Conservation (phyloP, 1,140 invertebrate genomes). For the Zaprionus kolodkinae region DNA sequence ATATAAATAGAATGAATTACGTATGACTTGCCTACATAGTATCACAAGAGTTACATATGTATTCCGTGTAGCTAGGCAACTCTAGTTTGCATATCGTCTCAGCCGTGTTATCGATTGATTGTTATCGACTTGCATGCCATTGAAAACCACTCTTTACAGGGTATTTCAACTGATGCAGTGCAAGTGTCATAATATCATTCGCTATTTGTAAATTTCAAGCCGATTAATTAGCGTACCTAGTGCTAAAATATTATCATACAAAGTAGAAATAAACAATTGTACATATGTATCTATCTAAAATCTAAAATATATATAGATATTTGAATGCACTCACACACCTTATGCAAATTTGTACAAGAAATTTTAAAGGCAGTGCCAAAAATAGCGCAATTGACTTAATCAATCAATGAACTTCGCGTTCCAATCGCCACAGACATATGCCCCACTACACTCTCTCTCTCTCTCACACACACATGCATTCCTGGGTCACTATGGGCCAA, state of each 20-base stretch:
- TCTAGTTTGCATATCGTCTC: too few relatives aligned
- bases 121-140: too few relatives aligned
- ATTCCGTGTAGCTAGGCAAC: too few relatives aligned
- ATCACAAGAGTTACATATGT: not conserved
- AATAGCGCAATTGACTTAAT: conserved; percentile 37
- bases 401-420: conserved; percentile 43
- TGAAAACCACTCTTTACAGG: not conserved
- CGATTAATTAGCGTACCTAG: conserved; percentile 14
- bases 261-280: not conserved
- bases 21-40: not conserved
- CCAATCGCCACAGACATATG: not conserved
- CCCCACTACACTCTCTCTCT: not conserved
- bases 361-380: conserved; percentile 28
- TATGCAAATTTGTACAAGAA: conserved; percentile 14
- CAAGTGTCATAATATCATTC: conserved; percentile 13
- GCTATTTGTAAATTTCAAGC: conserved; percentile 3
- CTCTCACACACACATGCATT: not conserved
- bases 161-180: conserved; percentile 5
- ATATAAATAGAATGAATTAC: not conserved
- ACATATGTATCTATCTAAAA: not conserved
- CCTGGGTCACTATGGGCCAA: not conserved
- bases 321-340: not conserved
- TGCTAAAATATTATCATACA: not conserved
- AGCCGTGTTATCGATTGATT: too few relatives aligned
- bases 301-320: conserved; percentile 1